Evolutionary conservation across 1,140 invertebrate species (phyloP).

Genomic region (Drosophila triauraria): DNA sequence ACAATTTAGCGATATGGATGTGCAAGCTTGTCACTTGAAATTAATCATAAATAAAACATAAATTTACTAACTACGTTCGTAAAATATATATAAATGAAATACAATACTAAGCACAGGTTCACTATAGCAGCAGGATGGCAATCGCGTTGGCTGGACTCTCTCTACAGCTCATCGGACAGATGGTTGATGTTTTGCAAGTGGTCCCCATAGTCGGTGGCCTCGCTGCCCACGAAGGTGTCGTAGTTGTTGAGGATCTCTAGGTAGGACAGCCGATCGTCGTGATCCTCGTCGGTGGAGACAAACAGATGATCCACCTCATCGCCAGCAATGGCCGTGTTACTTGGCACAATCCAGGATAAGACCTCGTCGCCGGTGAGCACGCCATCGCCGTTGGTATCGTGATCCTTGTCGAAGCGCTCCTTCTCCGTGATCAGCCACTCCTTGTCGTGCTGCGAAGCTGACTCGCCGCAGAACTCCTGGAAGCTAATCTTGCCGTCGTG

Average conservation of each 20-base stretch:
- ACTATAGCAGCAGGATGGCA: conserved; percentile 36
- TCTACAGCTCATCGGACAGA: conserved; percentile 93
- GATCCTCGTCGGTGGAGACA: conserved; percentile 94
- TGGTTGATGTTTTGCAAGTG: conserved; percentile 92
- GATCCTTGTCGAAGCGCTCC: conserved; percentile 95
- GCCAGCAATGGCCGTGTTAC: conserved; percentile 94
- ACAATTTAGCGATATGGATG: conserved; percentile 43
- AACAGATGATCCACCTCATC: conserved; percentile 97
- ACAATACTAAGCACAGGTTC: conserved; percentile 55
- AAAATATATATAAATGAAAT: conserved; percentile 47
- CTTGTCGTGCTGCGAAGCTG: conserved; percentile 90
- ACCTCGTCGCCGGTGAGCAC: conserved; percentile 92
- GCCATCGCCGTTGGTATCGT: conserved; percentile 95
- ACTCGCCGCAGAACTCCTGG: conserved; percentile 93
- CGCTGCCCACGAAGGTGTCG: conserved; percentile 97
- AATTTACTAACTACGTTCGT: conserved; percentile 59
- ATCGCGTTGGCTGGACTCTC: background rate
- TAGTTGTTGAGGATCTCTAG: conserved; percentile 95
- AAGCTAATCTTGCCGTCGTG: conserved; percentile 93
- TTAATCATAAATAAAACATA: conserved; percentile 65
- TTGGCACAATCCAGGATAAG: conserved; percentile 95
- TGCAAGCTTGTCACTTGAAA: conserved; percentile 46
- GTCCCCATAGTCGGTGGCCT: conserved; percentile 97
- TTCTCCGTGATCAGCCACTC: conserved; percentile 94
- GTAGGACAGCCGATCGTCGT: conserved; percentile 93